phyloP scores from a whole-genome alignment of 2,888 invertebrate species.

The Mesorhabditis belari region DNA sequence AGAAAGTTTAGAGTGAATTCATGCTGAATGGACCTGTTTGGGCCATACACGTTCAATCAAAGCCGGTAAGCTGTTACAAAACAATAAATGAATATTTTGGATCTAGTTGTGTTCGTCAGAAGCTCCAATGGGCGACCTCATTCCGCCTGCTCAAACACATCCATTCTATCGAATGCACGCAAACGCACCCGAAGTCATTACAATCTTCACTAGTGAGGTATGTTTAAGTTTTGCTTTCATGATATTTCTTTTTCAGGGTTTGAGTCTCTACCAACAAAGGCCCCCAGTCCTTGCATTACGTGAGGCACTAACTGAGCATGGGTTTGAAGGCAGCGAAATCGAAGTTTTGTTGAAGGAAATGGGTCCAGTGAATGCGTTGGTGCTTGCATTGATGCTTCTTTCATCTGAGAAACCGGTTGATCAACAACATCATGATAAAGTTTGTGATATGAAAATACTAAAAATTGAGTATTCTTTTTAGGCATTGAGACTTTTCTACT shows the following conservation, averaged over 20 bases:
- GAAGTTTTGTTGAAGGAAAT: constrained; percentile 65
- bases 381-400: constrained; percentile 75
- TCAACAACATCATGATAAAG: constrained; percentile 3
- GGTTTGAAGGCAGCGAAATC: constrained; percentile 66
- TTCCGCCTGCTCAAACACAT: constrained; percentile 3
- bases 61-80: too few relatives aligned
- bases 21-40: constrained; percentile 80
- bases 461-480: not conserved
- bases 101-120: too few relatives aligned
- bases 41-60: constrained; percentile 63
- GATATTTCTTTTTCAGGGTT: constrained; percentile 61
- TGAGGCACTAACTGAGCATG: constrained; percentile 73
- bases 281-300: constrained; percentile 81
- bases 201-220: constrained; percentile 7
- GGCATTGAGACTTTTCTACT: constrained; percentile 3
- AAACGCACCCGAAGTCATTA: not conserved
- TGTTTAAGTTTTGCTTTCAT: not conserved
- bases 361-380: constrained; percentile 74
- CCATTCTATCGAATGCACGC: constrained; percentile 5
- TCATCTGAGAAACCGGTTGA: constrained; percentile 71
- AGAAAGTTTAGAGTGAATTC: constrained; percentile 64
- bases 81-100: too few relatives aligned
- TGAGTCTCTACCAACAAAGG: constrained; percentile 74
- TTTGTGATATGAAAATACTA: not conserved
- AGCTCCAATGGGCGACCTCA: too few relatives aligned